Percentiles rank a stretch among this genome's conserved stretches.
phyloP scores from a whole-genome alignment of 2,113 vertebrate genomes.

The Aegithalos caudatus region DNA sequence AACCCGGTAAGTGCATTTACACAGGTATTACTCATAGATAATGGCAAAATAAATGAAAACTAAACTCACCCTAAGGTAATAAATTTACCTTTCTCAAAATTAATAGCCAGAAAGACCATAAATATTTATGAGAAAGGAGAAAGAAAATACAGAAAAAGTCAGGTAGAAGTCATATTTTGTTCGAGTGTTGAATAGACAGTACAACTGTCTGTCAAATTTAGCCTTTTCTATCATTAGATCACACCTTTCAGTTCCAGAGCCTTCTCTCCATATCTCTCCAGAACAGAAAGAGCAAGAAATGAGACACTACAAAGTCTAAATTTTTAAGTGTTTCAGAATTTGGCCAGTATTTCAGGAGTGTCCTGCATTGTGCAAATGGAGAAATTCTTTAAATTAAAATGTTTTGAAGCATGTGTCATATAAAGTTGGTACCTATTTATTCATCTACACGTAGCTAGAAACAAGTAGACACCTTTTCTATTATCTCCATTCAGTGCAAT shows the following conservation, averaged over 20 bases:
- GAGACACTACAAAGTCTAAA: neutral
- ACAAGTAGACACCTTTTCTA: neutral
- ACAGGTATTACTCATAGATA: neutral
- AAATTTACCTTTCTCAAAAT: conserved; percentile 2
- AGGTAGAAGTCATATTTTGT: neutral
- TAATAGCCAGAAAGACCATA: neutral
- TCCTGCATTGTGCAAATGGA: neutral
- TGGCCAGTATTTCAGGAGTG: no score
- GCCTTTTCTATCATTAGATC: neutral
- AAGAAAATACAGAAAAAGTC: neutral
- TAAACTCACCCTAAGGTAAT: neutral
- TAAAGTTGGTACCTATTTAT: neutral
- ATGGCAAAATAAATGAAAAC: conserved; percentile 10
- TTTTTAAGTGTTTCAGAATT: neutral
- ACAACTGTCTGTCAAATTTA: neutral
- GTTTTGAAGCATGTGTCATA: neutral
- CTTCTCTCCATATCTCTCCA: neutral
- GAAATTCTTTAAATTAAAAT: neutral
- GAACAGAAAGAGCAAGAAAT: neutral
- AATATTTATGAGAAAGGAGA: conserved; percentile 1
- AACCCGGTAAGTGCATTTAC: neutral
- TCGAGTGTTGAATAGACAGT: neutral
- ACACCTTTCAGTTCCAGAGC: neutral
- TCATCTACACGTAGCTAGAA: neutral
- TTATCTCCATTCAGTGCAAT: neutral